Evolutionary conservation across 2,797 vertebrate genomes (phyloP).

Genomic region (Paedocypris micromegethes): DNA sequence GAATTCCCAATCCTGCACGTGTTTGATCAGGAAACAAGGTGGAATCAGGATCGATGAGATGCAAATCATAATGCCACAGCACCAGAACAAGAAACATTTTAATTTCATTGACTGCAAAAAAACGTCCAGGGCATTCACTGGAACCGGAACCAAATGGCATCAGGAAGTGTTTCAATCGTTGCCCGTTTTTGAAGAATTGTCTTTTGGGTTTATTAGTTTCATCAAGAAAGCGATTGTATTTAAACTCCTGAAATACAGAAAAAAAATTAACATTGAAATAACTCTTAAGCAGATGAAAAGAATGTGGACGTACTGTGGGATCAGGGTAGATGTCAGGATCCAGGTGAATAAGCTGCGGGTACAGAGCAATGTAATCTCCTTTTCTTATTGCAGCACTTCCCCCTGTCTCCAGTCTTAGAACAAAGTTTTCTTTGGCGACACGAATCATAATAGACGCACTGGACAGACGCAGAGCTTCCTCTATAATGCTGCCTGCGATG

Average conservation of each 20-base stretch:
- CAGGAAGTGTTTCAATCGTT: slow-evolving; percentile 48
- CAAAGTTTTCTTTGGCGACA: slow-evolving; percentile 50
- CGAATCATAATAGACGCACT: slow-evolving; percentile 60
- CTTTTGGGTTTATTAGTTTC: slow-evolving; percentile 44
- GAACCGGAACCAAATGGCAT: slow-evolving; percentile 55
- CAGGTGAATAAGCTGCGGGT: slow-evolving; percentile 54
- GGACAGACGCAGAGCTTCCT: slow-evolving; percentile 55
- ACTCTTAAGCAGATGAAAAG: background rate
- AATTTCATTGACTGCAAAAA: slow-evolving; percentile 56
- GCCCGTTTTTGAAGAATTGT: slow-evolving; percentile 53
- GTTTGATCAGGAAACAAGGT: slow-evolving; percentile 39
- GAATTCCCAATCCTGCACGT: slow-evolving; percentile 52
- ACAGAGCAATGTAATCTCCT: slow-evolving; percentile 56
- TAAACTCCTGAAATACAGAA: slow-evolving; percentile 52
- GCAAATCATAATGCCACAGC: slow-evolving; percentile 52
- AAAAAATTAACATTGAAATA: background rate
- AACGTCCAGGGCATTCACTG: slow-evolving; percentile 56
- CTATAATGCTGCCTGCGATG: slow-evolving; percentile 52
- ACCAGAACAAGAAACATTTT: slow-evolving; percentile 51
- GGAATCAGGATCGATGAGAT: slow-evolving; percentile 29
- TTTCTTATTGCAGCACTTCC: slow-evolving; percentile 45
- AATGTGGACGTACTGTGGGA: slow-evolving; percentile 45
- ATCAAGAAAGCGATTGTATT: slow-evolving; percentile 53
- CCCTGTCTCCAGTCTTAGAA: slow-evolving; percentile 47
- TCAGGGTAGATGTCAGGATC: slow-evolving; percentile 54